Conservation (phyloP, 2,888 invertebrate genomes). For the Cheilosia variabilis region DNA sequence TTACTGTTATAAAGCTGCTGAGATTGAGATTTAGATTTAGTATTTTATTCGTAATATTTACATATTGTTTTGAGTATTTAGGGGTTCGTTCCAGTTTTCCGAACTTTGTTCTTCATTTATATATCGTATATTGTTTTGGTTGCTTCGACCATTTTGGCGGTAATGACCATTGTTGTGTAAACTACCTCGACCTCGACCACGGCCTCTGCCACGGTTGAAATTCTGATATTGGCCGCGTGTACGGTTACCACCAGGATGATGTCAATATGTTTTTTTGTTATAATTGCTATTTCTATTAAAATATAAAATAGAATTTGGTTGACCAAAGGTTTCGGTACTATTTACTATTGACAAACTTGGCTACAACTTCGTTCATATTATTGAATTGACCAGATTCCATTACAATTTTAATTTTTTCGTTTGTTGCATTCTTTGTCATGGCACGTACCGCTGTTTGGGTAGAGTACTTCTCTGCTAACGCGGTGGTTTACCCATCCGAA, state of each 20-base stretch:
- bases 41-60: no score
- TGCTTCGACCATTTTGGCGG: neutral
- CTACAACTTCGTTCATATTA: constrained; percentile 13
- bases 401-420: neutral
- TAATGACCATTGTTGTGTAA: constrained; percentile 2
- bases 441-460: no score
- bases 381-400: constrained; percentile 13
- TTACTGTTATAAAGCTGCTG: no score
- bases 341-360: no score
- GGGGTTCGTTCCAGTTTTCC: neutral
- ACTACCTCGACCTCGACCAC: neutral
- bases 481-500: neutral
- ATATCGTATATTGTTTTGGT: neutral
- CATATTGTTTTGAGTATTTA: no score
- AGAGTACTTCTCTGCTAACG: neutral
- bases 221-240: neutral
- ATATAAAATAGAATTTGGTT: neutral
- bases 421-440: no score
- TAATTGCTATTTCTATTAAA: neutral
- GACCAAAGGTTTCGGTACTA: no score
- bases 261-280: neutral
- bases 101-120: neutral
- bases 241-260: neutral
- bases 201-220: neutral
- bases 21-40: no score